Evolutionary conservation across 2,888 invertebrate genomes (phyloP), one percentile per base, ranked within the genome.

Genomic region (Drosophila putrida): DNA sequence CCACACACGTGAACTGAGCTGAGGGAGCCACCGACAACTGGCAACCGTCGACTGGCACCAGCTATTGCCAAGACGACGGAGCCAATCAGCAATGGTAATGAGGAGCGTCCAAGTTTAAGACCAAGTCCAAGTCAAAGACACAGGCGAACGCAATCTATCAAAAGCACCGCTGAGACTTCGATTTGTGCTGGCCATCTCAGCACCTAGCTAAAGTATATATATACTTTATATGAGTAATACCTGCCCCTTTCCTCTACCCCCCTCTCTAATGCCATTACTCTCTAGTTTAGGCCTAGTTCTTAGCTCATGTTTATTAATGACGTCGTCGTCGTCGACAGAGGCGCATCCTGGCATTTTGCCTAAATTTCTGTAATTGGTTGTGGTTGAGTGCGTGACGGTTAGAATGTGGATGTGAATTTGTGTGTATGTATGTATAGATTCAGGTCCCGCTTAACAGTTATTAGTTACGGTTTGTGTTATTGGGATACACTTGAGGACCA

Each of bases 351-450:
- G 71, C 69, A 77, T 75, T 81, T 75, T 85, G 74, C 80, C 81
- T 83, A 84, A 85, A 82, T 85, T 85, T 72, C 81, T 75, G 84
- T 84, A 84, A 84, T 84, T 84, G 84, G 85, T 84, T 84, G 85
- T 80, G 83, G 84, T 80, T 68, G 82, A 80, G 64, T 82, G 82
- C 76, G 72, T 81, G 71, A 54, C 60, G 65, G 68, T 55, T 20
- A 20, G 57, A 27, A 49, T 46, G 46, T 63, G 49, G 41, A 50
- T 51, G 20, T 31, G 31, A 4, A 6, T 53, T 28, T 28, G 15
- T 36, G 25, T 20, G 49, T n/a, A 13, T 41, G 41, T 41, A 13
- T 27, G 33, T 33, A 33, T 46, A 25, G 46, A 10, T 55, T 28
- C 58, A 33, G 46, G 25, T 33, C 57, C 63, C 54, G 74, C 55